These are phyloP conservation scores for Vipera latastei DNA, from an alignment of 2,797 vertebrate genomes.

Conservation along the genomic window DNA sequence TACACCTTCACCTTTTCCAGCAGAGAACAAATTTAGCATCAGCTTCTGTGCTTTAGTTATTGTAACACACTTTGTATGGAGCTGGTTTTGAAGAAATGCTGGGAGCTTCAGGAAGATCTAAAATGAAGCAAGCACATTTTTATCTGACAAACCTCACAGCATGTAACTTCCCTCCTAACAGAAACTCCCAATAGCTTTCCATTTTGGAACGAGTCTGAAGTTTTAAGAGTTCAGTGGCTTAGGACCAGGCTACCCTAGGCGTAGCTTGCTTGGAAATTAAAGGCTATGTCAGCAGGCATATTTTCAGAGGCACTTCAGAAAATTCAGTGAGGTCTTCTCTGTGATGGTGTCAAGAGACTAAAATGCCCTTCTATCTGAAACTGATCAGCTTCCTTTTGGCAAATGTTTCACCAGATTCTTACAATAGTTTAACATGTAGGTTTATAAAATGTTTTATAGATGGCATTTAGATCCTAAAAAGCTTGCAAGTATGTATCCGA, in stretches of 20 bases:
- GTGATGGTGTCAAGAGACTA: not conserved
- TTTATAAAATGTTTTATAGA: too few species aligned
- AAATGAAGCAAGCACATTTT: not conserved
- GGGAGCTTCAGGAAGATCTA: not conserved
- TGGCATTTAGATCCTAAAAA: too few species aligned
- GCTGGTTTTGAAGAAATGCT: not conserved
- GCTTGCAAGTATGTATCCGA: too few species aligned
- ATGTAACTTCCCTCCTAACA: not conserved
- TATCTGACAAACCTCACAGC: not conserved
- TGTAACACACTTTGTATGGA: not conserved
- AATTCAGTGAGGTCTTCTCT: not conserved
- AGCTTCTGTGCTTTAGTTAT: not conserved
- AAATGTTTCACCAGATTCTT: not conserved
- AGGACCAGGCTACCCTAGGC: not conserved
- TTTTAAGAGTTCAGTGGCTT: not conserved
- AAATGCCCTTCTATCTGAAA: not conserved
- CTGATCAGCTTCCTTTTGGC: not conserved
- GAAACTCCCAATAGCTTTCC: not conserved
- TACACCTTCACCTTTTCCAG: not conserved
- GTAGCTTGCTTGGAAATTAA: not conserved
- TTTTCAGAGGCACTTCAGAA: not conserved
- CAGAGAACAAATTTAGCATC: not conserved
- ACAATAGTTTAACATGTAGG: not conserved
- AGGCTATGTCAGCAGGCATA: not conserved
- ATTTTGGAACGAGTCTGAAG: not conserved